Evolutionary conservation across 2,113 vertebrate genomes (phyloP).

Genomic region (Corapipo altera): DNA sequence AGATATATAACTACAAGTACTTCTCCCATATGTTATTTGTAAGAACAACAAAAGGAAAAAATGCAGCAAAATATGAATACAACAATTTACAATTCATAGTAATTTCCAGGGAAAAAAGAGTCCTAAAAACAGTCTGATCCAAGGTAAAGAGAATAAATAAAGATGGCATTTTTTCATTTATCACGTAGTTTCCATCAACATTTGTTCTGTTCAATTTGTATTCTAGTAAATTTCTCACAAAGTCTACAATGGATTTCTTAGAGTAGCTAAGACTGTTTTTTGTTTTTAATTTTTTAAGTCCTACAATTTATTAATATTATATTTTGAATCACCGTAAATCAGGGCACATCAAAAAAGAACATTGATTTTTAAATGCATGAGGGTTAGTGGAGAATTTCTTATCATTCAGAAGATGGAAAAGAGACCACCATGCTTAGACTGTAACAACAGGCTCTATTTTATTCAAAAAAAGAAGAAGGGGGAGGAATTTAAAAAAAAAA

Average conservation of each 20-base stretch:
- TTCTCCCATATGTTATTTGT: neutral
- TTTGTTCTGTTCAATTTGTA: neutral
- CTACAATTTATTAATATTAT: neutral
- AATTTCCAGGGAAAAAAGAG: neutral
- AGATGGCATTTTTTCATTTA: fast-evolving
- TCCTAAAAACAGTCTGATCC: neutral
- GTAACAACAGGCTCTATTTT: neutral
- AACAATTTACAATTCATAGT: neutral
- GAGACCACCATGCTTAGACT: neutral
- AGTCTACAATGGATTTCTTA: neutral
- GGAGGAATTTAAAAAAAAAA: neutral
- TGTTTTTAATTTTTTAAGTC: neutral
- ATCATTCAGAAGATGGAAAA: neutral
- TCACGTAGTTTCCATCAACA: neutral
- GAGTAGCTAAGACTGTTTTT: neutral
- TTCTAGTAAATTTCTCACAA: neutral
- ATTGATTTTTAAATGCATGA: neutral
- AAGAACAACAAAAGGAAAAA: neutral
- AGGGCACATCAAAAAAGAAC: neutral
- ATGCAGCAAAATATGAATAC: neutral
- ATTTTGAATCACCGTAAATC: neutral
- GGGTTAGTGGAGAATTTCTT: neutral
- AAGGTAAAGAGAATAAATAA: neutral
- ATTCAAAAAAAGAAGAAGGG: neutral
- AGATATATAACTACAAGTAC: neutral